These are phyloP conservation scores for Spisula solida DNA, from an alignment of 2,888 invertebrate species.

Conservation along the genomic window DNA sequence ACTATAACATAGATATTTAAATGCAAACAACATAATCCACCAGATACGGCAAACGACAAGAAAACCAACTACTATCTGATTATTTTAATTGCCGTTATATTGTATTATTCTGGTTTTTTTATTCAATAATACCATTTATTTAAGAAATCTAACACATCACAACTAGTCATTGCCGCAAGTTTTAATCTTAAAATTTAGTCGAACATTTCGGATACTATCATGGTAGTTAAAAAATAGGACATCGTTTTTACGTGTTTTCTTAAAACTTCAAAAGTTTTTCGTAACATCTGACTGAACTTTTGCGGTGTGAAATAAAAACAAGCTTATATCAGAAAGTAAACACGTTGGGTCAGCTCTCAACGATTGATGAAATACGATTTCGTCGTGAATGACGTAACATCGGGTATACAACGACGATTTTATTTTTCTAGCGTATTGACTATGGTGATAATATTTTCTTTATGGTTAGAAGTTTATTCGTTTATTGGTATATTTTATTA, in stretches of 20 bases:
- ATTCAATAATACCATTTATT: no score
- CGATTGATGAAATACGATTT: constrained; percentile 12
- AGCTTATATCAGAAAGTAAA: constrained; percentile 28
- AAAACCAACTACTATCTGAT: no score
- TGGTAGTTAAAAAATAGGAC: no score
- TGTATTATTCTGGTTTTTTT: no score
- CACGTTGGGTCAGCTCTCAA: neutral
- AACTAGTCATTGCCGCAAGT: no score
- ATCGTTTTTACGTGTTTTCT: neutral
- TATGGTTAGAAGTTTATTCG: constrained; percentile 30
- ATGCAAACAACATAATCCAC: no score
- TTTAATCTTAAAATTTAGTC: no score
- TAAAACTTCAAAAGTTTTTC: neutral
- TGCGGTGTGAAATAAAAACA: constrained; percentile 35
- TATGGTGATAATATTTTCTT: constrained; percentile 47
- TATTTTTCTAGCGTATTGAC: constrained; percentile 44
- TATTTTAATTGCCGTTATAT: no score
- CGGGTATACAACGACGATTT: constrained; percentile 25
- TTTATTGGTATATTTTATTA: constrained; percentile 47
- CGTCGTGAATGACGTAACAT: constrained; percentile 22
- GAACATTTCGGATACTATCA: no score
- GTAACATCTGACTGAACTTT: constrained; percentile 30
- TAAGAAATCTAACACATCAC: no score
- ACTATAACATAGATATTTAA: no score
- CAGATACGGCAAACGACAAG: no score